Percentiles rank a stretch among this genome's conserved stretches.
phyloP scores from a whole-genome alignment of 2,888 invertebrate genomes.

The Scaptodrosophila latifasciaeformis region DNA sequence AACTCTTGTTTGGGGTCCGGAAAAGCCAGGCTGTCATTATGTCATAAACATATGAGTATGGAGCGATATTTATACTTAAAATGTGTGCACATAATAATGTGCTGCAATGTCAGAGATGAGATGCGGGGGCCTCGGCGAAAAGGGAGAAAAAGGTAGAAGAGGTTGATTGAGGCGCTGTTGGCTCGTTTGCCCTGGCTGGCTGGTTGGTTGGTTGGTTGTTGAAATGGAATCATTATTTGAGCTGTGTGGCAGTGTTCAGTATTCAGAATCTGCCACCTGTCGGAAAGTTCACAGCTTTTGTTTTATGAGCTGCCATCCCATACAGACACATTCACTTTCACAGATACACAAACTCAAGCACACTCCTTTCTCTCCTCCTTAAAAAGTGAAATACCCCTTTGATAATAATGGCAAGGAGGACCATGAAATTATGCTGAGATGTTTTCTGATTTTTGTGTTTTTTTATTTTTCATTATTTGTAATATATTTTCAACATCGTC shows the following conservation, averaged over 20 bases:
- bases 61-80: constrained; percentile 41
- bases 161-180: no score
- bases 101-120: constrained; percentile 29
- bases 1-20: constrained; percentile 13
- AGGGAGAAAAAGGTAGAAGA: no score
- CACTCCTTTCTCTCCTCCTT: neutral
- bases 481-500: neutral
- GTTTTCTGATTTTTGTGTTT: no score
- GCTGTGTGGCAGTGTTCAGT: constrained; percentile 6
- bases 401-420: no score
- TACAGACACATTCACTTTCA: constrained; percentile 1
- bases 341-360: constrained; percentile 4
- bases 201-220: constrained; percentile 1
- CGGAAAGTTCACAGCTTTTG: constrained; percentile 28
- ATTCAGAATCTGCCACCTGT: constrained; percentile 19
- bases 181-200: neutral
- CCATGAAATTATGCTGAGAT: no score
- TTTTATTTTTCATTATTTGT: constrained; percentile 1
- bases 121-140: no score
- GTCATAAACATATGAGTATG: constrained; percentile 53
- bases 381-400: no score
- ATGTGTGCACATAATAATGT: constrained; percentile 41
- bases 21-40: constrained; percentile 60
- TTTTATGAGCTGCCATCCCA: constrained; percentile 5
- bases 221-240: constrained; percentile 14